Conservation (phyloP, 2,113 vertebrate species). For the Cochlearius cochlearius region DNA sequence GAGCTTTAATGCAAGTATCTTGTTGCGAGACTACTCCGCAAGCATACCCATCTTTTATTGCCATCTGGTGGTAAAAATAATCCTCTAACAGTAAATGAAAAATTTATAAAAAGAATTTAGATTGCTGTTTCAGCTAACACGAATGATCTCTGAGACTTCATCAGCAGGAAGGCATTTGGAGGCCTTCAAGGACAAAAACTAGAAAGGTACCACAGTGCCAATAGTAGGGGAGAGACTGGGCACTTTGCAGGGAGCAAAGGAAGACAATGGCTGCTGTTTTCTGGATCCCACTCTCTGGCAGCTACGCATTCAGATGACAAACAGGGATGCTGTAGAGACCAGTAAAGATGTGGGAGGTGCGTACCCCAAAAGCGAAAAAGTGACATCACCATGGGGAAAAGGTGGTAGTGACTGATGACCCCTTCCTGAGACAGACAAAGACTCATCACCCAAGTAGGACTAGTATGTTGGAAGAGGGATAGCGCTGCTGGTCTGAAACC, state of each 20-base stretch:
- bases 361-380: not conserved
- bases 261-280: not conserved
- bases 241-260: not conserved
- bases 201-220: not conserved
- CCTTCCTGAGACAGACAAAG: not conserved
- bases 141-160: not conserved
- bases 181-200: not conserved
- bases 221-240: not conserved
- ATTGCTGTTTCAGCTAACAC: not conserved
- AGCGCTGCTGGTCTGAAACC: not conserved
- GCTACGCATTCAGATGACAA: not conserved
- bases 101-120: not conserved
- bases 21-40: not conserved
- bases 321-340: not conserved
- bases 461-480: not conserved
- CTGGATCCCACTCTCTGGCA: not conserved
- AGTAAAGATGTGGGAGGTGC: not conserved
- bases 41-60: not conserved
- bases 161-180: not conserved
- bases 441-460: not conserved
- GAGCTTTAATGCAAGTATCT: not conserved
- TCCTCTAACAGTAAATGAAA: not conserved
- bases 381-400: not conserved
- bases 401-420: not conserved
- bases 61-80: conserved; percentile 38